Evolutionary conservation across 2,797 vertebrate species (phyloP).

Genomic region (Ctenopoma kingsleyae): DNA sequence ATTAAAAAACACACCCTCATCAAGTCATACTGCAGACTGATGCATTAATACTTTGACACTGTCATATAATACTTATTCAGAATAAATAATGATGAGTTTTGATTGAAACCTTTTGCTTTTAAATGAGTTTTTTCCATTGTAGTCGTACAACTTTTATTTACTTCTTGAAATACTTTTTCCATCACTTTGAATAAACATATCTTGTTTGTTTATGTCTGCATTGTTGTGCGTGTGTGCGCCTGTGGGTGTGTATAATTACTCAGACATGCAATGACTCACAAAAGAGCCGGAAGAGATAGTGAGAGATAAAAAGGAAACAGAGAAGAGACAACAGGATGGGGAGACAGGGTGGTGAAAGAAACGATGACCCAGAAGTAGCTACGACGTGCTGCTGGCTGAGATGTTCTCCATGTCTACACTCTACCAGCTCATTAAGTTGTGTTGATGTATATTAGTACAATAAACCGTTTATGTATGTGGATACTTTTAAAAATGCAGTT

Average conservation of each 20-base stretch:
- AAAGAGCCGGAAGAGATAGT: slow-evolving; percentile 55
- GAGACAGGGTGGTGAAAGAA: slow-evolving; percentile 32
- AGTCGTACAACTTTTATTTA: background rate
- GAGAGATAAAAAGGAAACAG: slow-evolving; percentile 74
- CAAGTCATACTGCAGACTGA: background rate
- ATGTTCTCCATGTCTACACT: too few relatives aligned
- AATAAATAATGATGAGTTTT: background rate
- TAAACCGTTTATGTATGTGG: too few relatives aligned
- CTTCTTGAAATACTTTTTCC: background rate
- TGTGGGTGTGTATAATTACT: slow-evolving; percentile 67
- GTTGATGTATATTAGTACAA: too few relatives aligned
- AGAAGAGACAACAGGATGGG: slow-evolving; percentile 41
- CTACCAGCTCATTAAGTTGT: too few relatives aligned
- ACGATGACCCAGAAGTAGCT: slow-evolving; percentile 28
- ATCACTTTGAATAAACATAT: slow-evolving; percentile 22
- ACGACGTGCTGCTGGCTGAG: slow-evolving; percentile 6
- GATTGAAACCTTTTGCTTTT: background rate
- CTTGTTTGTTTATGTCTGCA: slow-evolving; percentile 50
- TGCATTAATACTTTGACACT: slow-evolving; percentile 2
- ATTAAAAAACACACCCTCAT: background rate
- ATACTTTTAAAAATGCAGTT: too few relatives aligned
- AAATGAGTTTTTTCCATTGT: background rate
- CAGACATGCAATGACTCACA: slow-evolving; percentile 75
- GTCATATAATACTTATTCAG: background rate
- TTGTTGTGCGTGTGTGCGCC: slow-evolving; percentile 45